Conservation (phyloP, 2,113 vertebrate species). For the Panthera leo region DNA sequence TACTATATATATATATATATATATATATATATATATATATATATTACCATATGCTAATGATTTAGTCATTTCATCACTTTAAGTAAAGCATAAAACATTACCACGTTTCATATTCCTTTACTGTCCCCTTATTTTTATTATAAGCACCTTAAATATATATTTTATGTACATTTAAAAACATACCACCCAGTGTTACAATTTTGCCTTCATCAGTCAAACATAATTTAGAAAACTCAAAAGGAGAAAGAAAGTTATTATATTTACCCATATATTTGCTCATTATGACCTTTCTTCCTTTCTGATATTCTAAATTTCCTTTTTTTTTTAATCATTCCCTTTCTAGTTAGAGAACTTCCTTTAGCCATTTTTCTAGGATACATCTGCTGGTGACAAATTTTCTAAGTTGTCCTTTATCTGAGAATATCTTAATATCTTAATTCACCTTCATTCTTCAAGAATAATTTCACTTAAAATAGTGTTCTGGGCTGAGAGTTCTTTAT, state of each 20-base stretch:
- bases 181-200: not conserved
- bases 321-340: not conserved
- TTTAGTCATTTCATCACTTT: not conserved
- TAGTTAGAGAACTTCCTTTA: not conserved
- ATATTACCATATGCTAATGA: not conserved
- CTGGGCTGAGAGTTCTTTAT: not conserved
- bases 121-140: not conserved
- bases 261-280: not conserved
- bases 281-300: not conserved
- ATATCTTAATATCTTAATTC: not conserved
- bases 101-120: not conserved
- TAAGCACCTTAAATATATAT: not conserved
- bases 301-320: not conserved
- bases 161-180: not conserved
- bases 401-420: not conserved
- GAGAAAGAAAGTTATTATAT: not conserved
- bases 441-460: not conserved
- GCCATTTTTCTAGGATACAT: not conserved
- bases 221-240: not conserved
- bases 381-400: not conserved
- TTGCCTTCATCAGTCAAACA: not conserved
- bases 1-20: not conserved
- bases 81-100: not conserved
- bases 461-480: not conserved
- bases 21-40: not conserved